A percentile compares a stretch with the other conserved stretches of the same genome.
phyloP scores from a whole-genome alignment of 1,140 invertebrate species.

The Tetramorium parvispinum region DNA sequence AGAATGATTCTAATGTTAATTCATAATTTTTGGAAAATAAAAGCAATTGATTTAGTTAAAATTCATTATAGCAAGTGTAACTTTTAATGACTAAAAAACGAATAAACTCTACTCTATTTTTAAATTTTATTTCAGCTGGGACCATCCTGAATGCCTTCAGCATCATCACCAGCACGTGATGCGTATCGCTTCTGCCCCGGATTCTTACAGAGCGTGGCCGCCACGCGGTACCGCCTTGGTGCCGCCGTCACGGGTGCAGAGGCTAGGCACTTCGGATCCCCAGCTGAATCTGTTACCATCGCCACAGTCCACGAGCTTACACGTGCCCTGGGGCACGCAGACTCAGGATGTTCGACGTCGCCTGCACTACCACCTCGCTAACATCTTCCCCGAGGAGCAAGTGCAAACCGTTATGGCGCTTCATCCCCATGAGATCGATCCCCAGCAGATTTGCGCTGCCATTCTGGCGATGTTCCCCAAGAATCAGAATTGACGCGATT shows the following conservation, averaged over 20 bases:
- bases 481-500: slow-evolving; percentile 71
- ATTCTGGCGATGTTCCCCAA: slow-evolving; percentile 92
- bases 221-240: slow-evolving; percentile 78
- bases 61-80: background rate
- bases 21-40: background rate
- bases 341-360: slow-evolving; percentile 90
- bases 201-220: slow-evolving; percentile 87
- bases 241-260: slow-evolving; percentile 83
- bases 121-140: slow-evolving; percentile 75
- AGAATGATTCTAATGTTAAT: background rate
- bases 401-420: slow-evolving; percentile 93
- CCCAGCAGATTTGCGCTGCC: slow-evolving; percentile 94
- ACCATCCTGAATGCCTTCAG: slow-evolving; percentile 81
- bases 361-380: slow-evolving; percentile 94
- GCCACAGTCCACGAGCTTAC: slow-evolving; percentile 61
- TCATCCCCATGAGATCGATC: slow-evolving; percentile 94
- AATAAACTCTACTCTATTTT: slow-evolving; percentile 56
- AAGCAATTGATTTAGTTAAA: background rate
- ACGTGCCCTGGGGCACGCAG: slow-evolving; percentile 83
- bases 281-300: slow-evolving; percentile 87
- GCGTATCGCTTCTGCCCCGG: slow-evolving; percentile 93
- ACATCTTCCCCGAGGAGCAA: slow-evolving; percentile 95
- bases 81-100: background rate
- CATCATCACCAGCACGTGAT: slow-evolving; percentile 87
- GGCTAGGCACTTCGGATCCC: slow-evolving; percentile 88